phyloP scores from a whole-genome alignment of 2,113 vertebrate genomes.

The Microcebus tavaratra region DNA sequence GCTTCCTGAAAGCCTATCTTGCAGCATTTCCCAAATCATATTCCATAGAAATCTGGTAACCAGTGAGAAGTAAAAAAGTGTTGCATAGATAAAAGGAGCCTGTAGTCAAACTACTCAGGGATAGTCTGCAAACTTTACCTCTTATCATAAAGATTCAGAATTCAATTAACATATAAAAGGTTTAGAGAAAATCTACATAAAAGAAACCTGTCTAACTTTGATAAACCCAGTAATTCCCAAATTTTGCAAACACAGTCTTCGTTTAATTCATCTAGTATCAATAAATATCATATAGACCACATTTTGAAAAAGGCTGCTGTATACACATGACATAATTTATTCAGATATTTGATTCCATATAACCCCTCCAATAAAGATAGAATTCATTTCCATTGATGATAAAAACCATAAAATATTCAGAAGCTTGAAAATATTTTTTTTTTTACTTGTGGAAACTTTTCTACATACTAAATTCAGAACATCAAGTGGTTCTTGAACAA shows the following conservation, averaged over 20 bases:
- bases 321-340: conserved; percentile 30
- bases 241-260: conserved; percentile 33
- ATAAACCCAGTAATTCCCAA: conserved; percentile 60
- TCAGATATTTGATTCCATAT: conserved; percentile 18
- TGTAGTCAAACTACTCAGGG: conserved; percentile 37
- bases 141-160: conserved; percentile 71
- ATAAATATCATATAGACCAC: not conserved
- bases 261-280: conserved; percentile 51
- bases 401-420: not conserved
- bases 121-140: conserved; percentile 60
- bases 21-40: conserved; percentile 52
- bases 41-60: conserved; percentile 29
- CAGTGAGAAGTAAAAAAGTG: conserved; percentile 38
- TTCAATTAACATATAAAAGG: conserved; percentile 77
- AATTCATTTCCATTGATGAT: not conserved
- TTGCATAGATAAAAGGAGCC: conserved; percentile 63
- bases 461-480: not conserved
- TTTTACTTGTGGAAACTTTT: not conserved
- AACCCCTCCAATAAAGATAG: not conserved
- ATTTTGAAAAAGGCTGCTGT: not conserved
- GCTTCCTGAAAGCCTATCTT: conserved; percentile 48
- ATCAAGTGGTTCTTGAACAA: not conserved
- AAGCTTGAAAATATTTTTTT: conserved; percentile 7
- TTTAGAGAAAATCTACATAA: conserved; percentile 63
- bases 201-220: conserved; percentile 65